phyloP scores from a whole-genome alignment of 37 sponge, comb jelly and placozoan species.

The Theonella swinhoei region DNA sequence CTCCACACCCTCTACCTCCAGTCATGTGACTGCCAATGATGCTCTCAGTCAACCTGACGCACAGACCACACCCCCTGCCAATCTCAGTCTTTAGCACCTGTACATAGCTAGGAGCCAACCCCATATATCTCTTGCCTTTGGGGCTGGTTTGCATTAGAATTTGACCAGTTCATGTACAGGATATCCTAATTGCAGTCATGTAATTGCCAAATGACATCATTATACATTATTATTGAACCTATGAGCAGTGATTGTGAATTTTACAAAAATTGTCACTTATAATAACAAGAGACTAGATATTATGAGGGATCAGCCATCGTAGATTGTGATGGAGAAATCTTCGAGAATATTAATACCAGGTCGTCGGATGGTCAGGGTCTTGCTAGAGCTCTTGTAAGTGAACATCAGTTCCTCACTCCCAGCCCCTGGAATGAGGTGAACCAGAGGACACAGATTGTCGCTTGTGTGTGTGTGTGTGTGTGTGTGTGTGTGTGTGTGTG shows the following conservation, averaged over 20 bases:
- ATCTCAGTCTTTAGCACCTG: background rate
- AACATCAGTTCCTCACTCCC: constrained; percentile 17
- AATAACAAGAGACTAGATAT: background rate
- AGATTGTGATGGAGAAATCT: constrained; percentile 74
- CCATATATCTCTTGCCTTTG: too few species aligned
- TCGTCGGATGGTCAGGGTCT: constrained; percentile 62
- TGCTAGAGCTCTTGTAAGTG: constrained; percentile 29
- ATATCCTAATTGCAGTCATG: too few species aligned
- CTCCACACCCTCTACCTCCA: background rate
- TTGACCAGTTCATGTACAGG: too few species aligned
- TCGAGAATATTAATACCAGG: constrained; percentile 75
- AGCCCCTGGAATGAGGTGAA: constrained; percentile 24
- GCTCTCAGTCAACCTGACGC: too few species aligned
- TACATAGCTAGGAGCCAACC: too few species aligned
- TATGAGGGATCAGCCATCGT: background rate
- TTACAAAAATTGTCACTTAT: background rate
- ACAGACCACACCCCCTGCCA: background rate
- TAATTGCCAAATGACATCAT: too few species aligned
- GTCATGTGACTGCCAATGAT: too few species aligned
- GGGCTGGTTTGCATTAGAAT: too few species aligned
- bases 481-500: too few species aligned
- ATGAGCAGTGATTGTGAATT: background rate
- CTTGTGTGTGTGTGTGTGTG: too few species aligned
- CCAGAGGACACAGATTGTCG: too few species aligned
- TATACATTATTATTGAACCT: background rate